Evolutionary conservation across 2,888 invertebrate genomes (phyloP), one percentile per base, ranked within the genome.

Genomic region (Dascillus cervinus): DNA sequence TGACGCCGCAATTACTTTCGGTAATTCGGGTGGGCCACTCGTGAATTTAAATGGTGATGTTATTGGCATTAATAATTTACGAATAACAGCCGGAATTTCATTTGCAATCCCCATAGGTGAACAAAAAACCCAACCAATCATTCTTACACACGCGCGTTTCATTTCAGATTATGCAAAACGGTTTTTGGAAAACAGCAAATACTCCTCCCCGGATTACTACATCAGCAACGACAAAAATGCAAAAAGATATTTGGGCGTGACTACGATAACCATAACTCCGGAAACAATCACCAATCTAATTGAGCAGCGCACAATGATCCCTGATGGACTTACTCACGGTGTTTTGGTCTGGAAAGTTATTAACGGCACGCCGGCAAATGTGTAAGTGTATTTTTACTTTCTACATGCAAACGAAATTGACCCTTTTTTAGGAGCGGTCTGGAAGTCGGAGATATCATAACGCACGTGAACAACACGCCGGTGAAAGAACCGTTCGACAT

Each of bases 11-110:
- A 92, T 95, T 41, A 95, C 89, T 1, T 90, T 89, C 61, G 95
- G 95, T 3, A 95, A 95, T 67, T 92, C 92, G 9, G 95, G 95
- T 1, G 95, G 95, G 0, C 95, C 95, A 0, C 63, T 96, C 2
- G 85, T 96, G 0, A 94, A 96, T 66, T 64, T 95, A 50, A 87
- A 92, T 53, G 92, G 92, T 0, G 89, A 94, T 62, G 94, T 86
- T 0, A 91, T 96, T 46, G 95, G 95, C 1, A 86, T 92, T 10
- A 92, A 89, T 59, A 83, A 86, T 17, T 85, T 92, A 82, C 87
- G 87, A 60, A 83, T 91, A 8, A 86, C 90, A 0, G 78, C 86
- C 0, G 95, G 95, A 11, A 94, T 95, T 44, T 90, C 90, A 0
- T 95, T 96, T 63, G 92, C 95, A 0, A 94, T 95, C 56, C 94